Base-by-base conservation (phyloP, 2,113 vertebrate species). In the Oncorhynchus masou region DNA sequence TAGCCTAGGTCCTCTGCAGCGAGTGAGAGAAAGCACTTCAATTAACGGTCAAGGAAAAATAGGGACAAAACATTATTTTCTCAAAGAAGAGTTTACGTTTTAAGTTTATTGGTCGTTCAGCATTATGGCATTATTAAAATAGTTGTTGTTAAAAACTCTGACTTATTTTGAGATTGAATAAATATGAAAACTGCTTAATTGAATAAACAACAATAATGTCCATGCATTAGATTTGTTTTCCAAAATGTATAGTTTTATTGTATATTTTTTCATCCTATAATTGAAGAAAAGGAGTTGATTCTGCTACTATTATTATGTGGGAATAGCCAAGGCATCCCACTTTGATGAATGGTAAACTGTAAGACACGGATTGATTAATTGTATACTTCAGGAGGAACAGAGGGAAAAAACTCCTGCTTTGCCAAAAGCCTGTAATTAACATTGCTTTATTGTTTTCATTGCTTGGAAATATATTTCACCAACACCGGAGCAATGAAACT, bases 21-120 rank as follows among this genome's bases (percentile, higher is more conserved):
- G 51, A 19, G 51, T 54, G 51, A 16, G 51, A 54, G 77, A 80
- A 75, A 82, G 75, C 70, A 60, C 76, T 84, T 84, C 80, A 86
- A 82, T 82, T 82, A 84, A 80, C 75, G 24, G 25, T 76, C 71
- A 67, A 69, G 31, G 57, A 49, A 77, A 68, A 75, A 59, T 25
- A 67, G 62, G 1, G 72, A 19, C 27, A 6, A 20, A 20, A 19
- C 39, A 51, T 60, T 13, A 2, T 22, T 49, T 9, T 66, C 22
- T 78, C 67, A 57, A 57, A 57, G 54, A 57, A 57, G 54, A 57
- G 54, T 45, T 45, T 45, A 39, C 6, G 39, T 45, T 45, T 45
- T 11, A 45, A 12, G 39, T 45, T 45, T 45, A 45, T 39, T 39
- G 39, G 39, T 39, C 2, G 2, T 2, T 39, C 34, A 39, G 34